A percentile compares a stretch with the other conserved stretches of the same genome.
phyloP scores from a whole-genome alignment of 2,113 vertebrate species.

The Gallinago undulata region DNA sequence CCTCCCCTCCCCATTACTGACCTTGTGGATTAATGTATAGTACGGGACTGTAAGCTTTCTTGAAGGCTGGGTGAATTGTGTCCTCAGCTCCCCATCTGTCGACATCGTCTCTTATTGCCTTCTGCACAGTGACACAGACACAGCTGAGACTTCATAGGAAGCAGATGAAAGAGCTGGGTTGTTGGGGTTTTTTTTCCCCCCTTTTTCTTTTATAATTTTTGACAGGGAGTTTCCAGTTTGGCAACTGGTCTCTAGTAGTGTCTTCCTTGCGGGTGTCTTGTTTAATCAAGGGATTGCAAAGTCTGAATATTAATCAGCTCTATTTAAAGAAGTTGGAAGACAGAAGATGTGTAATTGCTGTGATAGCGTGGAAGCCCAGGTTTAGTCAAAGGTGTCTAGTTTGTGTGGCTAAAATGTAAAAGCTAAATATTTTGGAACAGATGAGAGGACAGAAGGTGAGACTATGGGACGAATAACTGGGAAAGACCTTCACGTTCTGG shows the following conservation, averaged over 20 bases:
- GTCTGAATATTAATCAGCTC: conserved; percentile 18
- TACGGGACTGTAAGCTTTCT: conserved; percentile 66
- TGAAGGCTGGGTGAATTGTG: conserved; percentile 70
- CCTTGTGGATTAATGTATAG: conserved; percentile 72
- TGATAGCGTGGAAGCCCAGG: neutral
- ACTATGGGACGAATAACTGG: neutral
- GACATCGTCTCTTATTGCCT: conserved; percentile 51
- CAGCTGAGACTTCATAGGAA: conserved; percentile 49
- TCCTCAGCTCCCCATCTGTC: conserved; percentile 72
- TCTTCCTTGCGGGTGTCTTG: conserved; percentile 23
- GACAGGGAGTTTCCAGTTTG: conserved; percentile 32
- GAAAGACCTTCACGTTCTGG: neutral
- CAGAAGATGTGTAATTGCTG: neutral
- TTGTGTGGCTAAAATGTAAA: neutral
- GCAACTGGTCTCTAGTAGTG: neutral
- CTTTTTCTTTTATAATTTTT: neutral
- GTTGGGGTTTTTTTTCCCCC: neutral
- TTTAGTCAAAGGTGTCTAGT: neutral
- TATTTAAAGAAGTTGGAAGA: conserved; percentile 34
- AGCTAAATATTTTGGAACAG: neutral
- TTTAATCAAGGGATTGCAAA: conserved; percentile 43
- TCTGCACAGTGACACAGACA: conserved; percentile 25
- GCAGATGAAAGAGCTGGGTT: conserved; percentile 21
- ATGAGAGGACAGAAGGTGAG: neutral
- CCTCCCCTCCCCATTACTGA: conserved; percentile 50